Percentiles rank a stretch among this genome's conserved stretches.
phyloP scores from a whole-genome alignment of 2,797 vertebrate genomes.

The Poecile montanus region DNA sequence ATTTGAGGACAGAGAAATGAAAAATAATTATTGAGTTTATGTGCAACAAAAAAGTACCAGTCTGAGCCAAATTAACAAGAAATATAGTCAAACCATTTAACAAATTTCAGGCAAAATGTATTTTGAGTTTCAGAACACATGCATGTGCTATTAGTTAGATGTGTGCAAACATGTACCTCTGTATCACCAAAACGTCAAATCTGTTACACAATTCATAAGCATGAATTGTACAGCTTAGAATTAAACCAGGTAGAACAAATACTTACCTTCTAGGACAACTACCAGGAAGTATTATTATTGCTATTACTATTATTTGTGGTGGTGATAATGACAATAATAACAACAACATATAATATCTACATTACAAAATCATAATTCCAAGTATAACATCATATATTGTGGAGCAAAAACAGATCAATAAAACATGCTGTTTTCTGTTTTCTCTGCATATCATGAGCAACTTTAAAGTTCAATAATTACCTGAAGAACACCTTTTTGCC shows the following conservation, averaged over 20 bases:
- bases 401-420: neutral
- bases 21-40: neutral
- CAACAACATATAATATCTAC: neutral
- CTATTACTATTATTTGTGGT: too few relatives aligned
- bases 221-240: fast-evolving
- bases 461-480: neutral
- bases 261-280: neutral
- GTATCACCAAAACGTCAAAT: neutral
- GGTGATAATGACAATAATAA: neutral
- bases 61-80: neutral
- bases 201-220: neutral
- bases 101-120: neutral
- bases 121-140: neutral
- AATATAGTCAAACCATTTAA: neutral
- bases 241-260: neutral
- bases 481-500: neutral
- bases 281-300: neutral
- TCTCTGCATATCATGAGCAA: neutral
- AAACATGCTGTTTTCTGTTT: neutral
- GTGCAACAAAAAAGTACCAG: neutral
- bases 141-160: neutral
- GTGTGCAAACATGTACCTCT: fast-evolving
- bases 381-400: neutral
- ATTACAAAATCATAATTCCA: neutral
- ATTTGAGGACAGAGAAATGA: neutral